These are phyloP conservation scores for Myrmecophaga tridactyla DNA, from an alignment of 2,113 vertebrate genomes.

Conservation along the genomic window DNA sequence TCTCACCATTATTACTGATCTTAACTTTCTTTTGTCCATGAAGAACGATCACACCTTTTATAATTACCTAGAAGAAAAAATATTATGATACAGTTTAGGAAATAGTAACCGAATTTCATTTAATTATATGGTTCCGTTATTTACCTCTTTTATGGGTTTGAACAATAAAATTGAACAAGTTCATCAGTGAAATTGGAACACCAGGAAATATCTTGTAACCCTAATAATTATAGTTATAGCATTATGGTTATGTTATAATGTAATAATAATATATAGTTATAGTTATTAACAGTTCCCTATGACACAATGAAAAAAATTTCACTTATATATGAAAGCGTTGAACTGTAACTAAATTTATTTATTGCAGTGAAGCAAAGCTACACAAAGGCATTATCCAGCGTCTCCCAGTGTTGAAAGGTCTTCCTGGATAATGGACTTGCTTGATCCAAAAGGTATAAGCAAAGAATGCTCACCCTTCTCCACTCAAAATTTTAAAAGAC, in stretches of 20 bases:
- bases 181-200: neutral
- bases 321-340: neutral
- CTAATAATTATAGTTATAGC: neutral
- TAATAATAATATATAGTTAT: too few relatives aligned
- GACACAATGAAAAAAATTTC: neutral
- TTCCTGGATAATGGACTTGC: neutral
- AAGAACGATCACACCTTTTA: slow-evolving; percentile 83
- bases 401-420: neutral
- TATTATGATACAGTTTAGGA: neutral
- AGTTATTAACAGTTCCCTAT: neutral
- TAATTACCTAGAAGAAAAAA: slow-evolving; percentile 82
- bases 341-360: neutral
- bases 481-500: neutral
- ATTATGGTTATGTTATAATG: too few relatives aligned
- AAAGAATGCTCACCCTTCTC: neutral
- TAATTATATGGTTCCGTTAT: neutral
- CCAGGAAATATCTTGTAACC: neutral
- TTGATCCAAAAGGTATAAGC: neutral
- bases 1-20: slow-evolving; percentile 56
- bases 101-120: neutral
- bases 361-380: neutral
- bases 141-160: neutral
- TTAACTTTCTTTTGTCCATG: slow-evolving; percentile 74
- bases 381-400: neutral
- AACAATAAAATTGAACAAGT: neutral